A percentile compares a stretch with the other conserved stretches of the same genome.
phyloP scores from a whole-genome alignment of 2,888 invertebrate species.

The Cosmorhoe ocellata region DNA sequence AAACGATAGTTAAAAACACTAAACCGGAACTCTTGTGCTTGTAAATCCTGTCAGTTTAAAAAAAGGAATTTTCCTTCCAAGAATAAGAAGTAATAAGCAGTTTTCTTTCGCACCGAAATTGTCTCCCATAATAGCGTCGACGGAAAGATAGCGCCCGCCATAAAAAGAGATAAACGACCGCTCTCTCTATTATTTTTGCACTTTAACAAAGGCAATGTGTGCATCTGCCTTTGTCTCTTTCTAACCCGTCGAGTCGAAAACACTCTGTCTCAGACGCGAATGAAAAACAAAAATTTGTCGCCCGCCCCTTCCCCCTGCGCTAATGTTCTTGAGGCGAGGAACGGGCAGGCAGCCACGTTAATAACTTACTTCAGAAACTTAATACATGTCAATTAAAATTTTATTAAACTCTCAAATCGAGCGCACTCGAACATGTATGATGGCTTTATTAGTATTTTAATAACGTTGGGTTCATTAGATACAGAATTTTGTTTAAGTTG shows the following conservation, averaged over 20 bases:
- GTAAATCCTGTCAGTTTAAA: conserved; percentile 27
- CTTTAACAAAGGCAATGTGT: conserved; percentile 80
- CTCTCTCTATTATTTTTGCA: conserved; percentile 82
- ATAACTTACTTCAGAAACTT: conserved; percentile 75
- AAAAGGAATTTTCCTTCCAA: conserved; percentile 46
- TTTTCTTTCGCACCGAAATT: conserved; percentile 83
- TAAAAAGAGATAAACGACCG: conserved; percentile 83
- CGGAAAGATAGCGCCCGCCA: conserved; percentile 78
- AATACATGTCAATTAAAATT: conserved; percentile 80
- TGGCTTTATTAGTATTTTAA: conserved; percentile 71
- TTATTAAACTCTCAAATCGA: conserved; percentile 69
- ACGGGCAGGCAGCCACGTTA: conserved; percentile 65
- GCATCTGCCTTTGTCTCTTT: conserved; percentile 76
- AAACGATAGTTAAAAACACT: conserved; percentile 24
- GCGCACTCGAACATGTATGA: conserved; percentile 60
- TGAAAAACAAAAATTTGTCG: conserved; percentile 79
- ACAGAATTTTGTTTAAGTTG: conserved; percentile 12
- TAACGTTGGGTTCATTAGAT: conserved; percentile 44
- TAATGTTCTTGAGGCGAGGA: conserved; percentile 73
- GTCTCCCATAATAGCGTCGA: conserved; percentile 80
- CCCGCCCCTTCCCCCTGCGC: conserved; percentile 64
- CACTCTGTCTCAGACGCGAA: conserved; percentile 58
- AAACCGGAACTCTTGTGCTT: conserved; percentile 22
- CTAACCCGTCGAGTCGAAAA: conserved; percentile 42
- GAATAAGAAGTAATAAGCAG: conserved; percentile 82